Evolutionary conservation across 2,797 vertebrate genomes (phyloP), one percentile per base, ranked within the genome.

Genomic region (Gadopsis bispinosus): DNA sequence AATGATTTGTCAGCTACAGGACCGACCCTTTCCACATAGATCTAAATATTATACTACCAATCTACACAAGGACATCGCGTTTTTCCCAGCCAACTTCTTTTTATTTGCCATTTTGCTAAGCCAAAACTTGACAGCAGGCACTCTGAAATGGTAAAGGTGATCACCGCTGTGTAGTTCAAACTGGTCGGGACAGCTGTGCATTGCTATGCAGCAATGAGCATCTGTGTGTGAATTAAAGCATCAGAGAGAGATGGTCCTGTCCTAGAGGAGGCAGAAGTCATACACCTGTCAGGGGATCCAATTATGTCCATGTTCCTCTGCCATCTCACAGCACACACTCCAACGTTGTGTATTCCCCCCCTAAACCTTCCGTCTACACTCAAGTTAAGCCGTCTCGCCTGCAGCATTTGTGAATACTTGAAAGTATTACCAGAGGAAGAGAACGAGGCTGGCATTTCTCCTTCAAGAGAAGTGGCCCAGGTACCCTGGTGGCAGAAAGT

Each of bases 331-430:
- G 70, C 11, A n/a, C 56, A 58, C 65, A n/a, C 79, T 54, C 58
- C 72, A 68, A 58, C 72, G 72, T 76, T 84, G 69, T 75, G 69
- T 69, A 41, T 55, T 55, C 75, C 48, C 70, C 64, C 26, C 26
- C 37, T 8, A 73, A 88, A 80, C 76, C 67, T 73, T 78, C 82
- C 45, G 54, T 73, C 66, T 73, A 73, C 78, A 89, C 77, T 83
- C 43, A 71, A 81, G 80, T 87, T 85, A 86, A 90, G 90, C 80
- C 59, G 1, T 75, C 78, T 91, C 1, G 90, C 93, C 93, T 79
- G 85, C 79, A 91, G 93, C 90, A 4, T 86, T 92, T 89, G 81
- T 91, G 88, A 93, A 92, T 92, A 91, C 93, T 93, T 94, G 79
- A 93, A 92, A 90, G 86, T 63, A 78, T 73, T 56, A 91, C 92